These are phyloP conservation scores for Macrocentrus cingulum DNA, from an alignment of 1,140 invertebrate species.

Conservation along the genomic window DNA sequence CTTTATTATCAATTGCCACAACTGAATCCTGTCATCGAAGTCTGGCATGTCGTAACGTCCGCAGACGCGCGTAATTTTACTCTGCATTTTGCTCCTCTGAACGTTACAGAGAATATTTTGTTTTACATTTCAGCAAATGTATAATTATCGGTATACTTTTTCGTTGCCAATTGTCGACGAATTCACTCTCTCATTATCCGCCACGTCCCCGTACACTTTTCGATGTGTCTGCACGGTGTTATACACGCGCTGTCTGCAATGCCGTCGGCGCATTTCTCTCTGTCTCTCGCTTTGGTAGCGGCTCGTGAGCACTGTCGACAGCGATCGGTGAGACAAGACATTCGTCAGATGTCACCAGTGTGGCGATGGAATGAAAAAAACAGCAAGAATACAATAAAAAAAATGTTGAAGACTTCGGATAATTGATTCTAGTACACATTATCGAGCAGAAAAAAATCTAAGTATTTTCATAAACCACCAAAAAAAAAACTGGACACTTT, in stretches of 20 bases:
- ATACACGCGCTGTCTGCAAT: background rate
- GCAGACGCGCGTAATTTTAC: too few species aligned
- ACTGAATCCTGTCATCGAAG: too few species aligned
- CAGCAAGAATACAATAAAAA: constrained; percentile 8
- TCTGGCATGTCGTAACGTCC: too few species aligned
- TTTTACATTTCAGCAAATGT: background rate
- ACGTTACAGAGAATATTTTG: background rate
- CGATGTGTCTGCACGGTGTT: background rate
- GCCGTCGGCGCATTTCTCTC: constrained; percentile 24
- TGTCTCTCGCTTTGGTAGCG: constrained; percentile 20
- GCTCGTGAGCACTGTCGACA: constrained; percentile 33
- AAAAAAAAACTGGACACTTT: too few species aligned
- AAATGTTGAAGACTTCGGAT: constrained; percentile 8
- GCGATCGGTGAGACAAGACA: constrained; percentile 35
- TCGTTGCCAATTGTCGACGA: background rate
- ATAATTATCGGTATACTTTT: background rate
- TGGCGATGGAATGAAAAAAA: constrained; percentile 27
- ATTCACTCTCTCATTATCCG: background rate
- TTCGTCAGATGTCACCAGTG: constrained; percentile 33
- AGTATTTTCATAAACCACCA: too few species aligned
- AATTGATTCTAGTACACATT: background rate
- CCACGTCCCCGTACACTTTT: background rate
- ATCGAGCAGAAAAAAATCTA: too few species aligned
- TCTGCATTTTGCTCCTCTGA: too few species aligned
- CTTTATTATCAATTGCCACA: background rate